Base-by-base conservation (phyloP, 2,888 invertebrate genomes). In the Auanema freiburgensis region DNA sequence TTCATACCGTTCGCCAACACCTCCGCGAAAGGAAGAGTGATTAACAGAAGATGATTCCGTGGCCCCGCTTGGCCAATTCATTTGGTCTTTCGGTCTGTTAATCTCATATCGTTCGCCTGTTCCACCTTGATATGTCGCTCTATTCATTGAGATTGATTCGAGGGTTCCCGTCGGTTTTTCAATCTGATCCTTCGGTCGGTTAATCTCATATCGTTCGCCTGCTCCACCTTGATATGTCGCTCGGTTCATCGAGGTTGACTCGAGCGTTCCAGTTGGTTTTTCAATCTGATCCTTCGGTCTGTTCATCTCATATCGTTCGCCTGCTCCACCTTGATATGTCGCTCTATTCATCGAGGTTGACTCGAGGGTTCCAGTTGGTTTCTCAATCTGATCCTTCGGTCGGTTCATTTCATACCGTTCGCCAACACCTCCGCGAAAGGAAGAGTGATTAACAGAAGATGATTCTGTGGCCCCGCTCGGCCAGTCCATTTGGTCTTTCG, bases 271-370 rank as follows among this genome's bases (percentile, higher is more conserved):
- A 5, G 10, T 18, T 46, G 46, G 4, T 21, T 21, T 16, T 10
- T 46, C 46, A 16, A 46, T 18, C 46, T 46, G 46, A 10, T 46
- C 46, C 10, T 46, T 46, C 3, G 46, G 46, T 46, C 46, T 16
- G 16, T 16, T 46, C 4, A 46, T 10, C 21, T 46, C 16, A 21
- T 18, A 46, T 46, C 46, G 16, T 16, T 46, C 46, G 10, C 46
- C 46, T 5, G 46, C 21, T 18, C 46, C 46, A 5, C 46, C 46
- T 21, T 46, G 46, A 10, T 46, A 46, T 16, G 21, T 21, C 3
- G 46, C 16, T 46, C 46, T 3, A 46, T 16, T 18, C 16, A 16
- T 18, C 4, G 16, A 46, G 3, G 46, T 46, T 10, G 16, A 18
- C 46, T 46, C 46, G 3, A 33, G 8, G 3, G 33, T 8, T 33